Evolutionary conservation across 2,888 invertebrate species (phyloP).

Genomic region (Drosophila pseudotalamancana): DNA sequence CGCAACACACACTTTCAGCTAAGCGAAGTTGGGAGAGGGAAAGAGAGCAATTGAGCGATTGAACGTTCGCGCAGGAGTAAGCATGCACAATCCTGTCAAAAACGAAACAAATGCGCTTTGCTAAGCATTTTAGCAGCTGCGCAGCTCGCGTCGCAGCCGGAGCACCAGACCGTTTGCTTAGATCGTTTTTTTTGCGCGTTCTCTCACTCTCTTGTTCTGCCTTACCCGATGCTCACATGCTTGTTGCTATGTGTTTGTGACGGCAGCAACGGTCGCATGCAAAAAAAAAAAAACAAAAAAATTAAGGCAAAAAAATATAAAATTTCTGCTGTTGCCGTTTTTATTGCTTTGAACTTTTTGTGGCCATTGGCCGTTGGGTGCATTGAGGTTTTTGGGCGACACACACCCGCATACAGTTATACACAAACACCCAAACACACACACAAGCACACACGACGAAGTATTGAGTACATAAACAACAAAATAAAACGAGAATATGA

Average conservation of each 20-base stretch:
- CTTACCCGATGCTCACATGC: constrained; percentile 10
- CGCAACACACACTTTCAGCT: constrained; percentile 28
- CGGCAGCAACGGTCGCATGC: constrained; percentile 9
- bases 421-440: constrained; percentile 11
- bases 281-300: constrained; percentile 6
- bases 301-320: constrained; percentile 9
- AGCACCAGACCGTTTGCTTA: constrained; percentile 13
- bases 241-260: constrained; percentile 1
- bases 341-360: constrained; percentile 75
- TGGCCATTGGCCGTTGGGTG: constrained; percentile 25
- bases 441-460: not conserved
- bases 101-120: constrained; percentile 19
- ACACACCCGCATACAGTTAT: constrained; percentile 17
- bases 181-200: not conserved
- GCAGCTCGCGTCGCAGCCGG: constrained; percentile 17
- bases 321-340: constrained; percentile 43
- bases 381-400: constrained; percentile 41
- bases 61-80: constrained; percentile 1
- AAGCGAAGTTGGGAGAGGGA: not conserved
- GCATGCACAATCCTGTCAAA: constrained; percentile 37
- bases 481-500: constrained; percentile 21
- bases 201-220: constrained; percentile 3
- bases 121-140: constrained; percentile 24
- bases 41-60: not conserved
- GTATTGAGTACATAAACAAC: constrained; percentile 16